Evolutionary conservation across 2,113 vertebrate genomes (phyloP).

Genomic region (Cynocephalus volans): DNA sequence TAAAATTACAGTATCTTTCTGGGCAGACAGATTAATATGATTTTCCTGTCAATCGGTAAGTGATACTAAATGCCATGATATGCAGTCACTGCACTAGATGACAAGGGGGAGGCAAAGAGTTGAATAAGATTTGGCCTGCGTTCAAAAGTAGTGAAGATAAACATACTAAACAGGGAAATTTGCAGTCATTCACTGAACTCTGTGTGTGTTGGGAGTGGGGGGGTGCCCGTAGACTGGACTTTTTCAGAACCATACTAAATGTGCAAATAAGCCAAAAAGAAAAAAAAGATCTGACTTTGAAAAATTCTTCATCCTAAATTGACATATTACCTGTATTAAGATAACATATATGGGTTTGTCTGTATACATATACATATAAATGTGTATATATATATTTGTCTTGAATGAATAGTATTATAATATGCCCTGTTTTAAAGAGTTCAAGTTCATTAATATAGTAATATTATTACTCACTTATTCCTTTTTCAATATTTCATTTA

Average conservation of each 20-base stretch:
- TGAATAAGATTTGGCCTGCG: background rate
- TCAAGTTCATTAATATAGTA: conserved; percentile 12
- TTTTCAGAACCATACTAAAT: background rate
- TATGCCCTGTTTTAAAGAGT: background rate
- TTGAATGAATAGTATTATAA: background rate
- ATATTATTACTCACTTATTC: background rate
- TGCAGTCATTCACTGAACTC: background rate
- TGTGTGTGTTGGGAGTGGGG: background rate
- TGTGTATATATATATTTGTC: background rate
- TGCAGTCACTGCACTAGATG: background rate
- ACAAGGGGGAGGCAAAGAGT: background rate
- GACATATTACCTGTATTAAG: background rate
- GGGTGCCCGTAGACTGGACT: background rate
- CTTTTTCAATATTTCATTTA: conserved; percentile 5
- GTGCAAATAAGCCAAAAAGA: background rate
- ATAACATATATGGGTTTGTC: background rate
- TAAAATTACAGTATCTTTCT: background rate
- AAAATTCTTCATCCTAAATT: background rate
- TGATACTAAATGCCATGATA: background rate
- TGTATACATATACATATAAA: background rate
- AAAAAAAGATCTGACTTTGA: background rate
- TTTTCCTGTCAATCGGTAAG: background rate
- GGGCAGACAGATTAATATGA: background rate
- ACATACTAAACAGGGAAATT: background rate
- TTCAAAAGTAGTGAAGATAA: background rate